Base-by-base conservation (phyloP, 2,113 vertebrate species). In the Platichthys stellatus region DNA sequence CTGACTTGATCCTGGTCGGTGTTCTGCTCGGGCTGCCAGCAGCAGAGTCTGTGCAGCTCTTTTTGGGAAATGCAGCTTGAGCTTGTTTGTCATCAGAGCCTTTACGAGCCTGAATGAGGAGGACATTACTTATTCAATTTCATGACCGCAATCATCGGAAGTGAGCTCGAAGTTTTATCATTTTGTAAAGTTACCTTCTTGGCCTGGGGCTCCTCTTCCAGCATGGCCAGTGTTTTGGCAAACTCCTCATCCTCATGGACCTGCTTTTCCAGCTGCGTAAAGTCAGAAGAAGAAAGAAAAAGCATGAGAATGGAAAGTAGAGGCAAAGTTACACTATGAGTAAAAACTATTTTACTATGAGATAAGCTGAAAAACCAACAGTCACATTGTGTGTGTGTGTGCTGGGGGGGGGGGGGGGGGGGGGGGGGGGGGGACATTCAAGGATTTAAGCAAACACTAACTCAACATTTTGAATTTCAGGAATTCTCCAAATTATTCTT, bases 241-340 rank as follows among this genome's bases (percentile, higher is more conserved):
- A 99, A 99, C 76, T 96, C 96, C 71, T 97, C 97, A 85, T 99
- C 98, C 63, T 97, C 96, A 26, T 99, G 98, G 49, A 99, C 78
- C 63, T 97, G 97, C 80, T 94, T 96, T 82, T 99, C 98, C 89
- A 97, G 58, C 97, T 99, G 72, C 45, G 31, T 31, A 38, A 49
- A 20, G 66, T 23, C n/a, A 6, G 7, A 15, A n/a, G 13, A 9
- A 60, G 40, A 13, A 51, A 51, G 6, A 5, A 51, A 51, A 51
- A 51, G 35, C 9, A 31, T 31, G 31, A 31, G 31, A 31, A 28
- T 28, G 28, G 28, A 28, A 28, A 28, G 28, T 28, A 28, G 28
- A 0, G 28, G 28, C 28, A 28, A 28, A 28, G 28, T 28, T 28
- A 28, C 28, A 28, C 28, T 28, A 28, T 28, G 28, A 28, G 28